Percentiles rank a stretch among this genome's conserved stretches.
phyloP scores from a whole-genome alignment of 2,888 invertebrate species.

The Notodonta dromedarius region DNA sequence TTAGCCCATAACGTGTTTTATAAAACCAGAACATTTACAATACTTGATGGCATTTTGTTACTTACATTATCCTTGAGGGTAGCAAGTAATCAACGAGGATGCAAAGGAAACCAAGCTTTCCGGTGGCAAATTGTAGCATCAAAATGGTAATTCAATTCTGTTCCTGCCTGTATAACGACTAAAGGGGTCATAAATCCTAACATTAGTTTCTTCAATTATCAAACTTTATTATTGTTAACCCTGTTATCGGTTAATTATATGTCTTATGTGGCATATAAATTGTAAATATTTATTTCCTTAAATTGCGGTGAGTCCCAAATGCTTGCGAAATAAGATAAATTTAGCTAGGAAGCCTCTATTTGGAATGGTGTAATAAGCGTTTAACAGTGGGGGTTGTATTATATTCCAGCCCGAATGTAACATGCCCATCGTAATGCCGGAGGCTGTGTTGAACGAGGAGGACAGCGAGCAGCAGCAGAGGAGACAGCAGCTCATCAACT shows the following conservation, averaged over 20 bases:
- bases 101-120: conserved; percentile 77
- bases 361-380: no score
- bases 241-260: no score
- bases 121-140: conserved; percentile 72
- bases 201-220: no score
- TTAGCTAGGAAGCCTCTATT: no score
- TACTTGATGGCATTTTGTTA: not conserved
- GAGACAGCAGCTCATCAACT: conserved; percentile 76
- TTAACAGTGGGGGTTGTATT: not conserved
- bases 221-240: no score
- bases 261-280: no score
- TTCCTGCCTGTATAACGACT: no score
- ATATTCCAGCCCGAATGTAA: conserved; percentile 53
- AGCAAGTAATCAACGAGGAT: conserved; percentile 40
- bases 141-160: conserved; percentile 66
- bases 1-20: not conserved
- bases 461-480: conserved; percentile 66
- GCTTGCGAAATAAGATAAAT: no score
- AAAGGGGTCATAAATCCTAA: no score
- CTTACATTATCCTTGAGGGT: not conserved
- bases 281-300: no score
- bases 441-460: conserved; percentile 46
- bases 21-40: not conserved
- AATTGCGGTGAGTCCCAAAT: no score
- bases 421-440: conserved; percentile 24